Evolutionary conservation across 2,888 invertebrate species (phyloP).

Genomic region (Subacronicta megacephala): DNA sequence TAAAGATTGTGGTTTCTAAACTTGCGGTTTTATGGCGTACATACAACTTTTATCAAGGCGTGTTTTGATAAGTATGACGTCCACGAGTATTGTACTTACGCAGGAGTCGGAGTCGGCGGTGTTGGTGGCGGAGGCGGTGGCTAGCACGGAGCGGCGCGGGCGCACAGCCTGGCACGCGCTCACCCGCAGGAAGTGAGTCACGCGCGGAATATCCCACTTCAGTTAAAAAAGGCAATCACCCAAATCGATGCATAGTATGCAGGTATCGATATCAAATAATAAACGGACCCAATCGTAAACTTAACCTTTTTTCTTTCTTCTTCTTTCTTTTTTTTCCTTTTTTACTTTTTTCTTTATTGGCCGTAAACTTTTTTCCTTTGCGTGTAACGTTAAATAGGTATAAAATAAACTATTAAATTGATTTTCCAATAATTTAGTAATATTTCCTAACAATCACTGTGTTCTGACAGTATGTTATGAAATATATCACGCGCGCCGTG

Average conservation of each 20-base stretch:
- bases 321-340: conserved; percentile 22
- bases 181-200: conserved; percentile 1
- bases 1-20: no score
- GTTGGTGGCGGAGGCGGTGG: neutral
- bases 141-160: conserved; percentile 2
- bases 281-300: neutral
- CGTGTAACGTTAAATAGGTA: conserved; percentile 14
- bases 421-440: conserved; percentile 30
- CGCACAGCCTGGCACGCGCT: neutral
- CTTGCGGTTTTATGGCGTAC: neutral
- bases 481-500: conserved; percentile 3
- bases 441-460: conserved; percentile 8
- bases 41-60: neutral
- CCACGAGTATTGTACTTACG: conserved; percentile 7
- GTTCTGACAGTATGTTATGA: conserved; percentile 4
- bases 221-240: neutral
- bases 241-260: neutral
- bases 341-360: neutral
- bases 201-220: neutral
- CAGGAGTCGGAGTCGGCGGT: neutral
- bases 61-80: conserved; percentile 2
- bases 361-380: conserved; percentile 25
- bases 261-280: no score
- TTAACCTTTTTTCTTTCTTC: neutral
- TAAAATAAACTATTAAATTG: conserved; percentile 1